phyloP scores from a whole-genome alignment of 2,888 invertebrate genomes.

The Troides helena region DNA sequence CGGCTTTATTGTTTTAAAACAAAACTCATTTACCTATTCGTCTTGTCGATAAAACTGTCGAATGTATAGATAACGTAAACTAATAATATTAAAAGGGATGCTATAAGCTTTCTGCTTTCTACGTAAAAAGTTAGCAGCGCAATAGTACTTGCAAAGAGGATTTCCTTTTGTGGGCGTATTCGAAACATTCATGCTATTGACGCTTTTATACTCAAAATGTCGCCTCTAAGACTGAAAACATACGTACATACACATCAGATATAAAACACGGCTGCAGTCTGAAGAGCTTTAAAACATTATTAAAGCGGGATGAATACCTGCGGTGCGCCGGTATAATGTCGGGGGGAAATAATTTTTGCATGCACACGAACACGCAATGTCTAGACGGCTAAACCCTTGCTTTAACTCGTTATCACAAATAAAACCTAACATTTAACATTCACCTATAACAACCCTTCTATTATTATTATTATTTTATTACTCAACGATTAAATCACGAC shows the following conservation, averaged over 20 bases:
- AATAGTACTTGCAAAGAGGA: neutral
- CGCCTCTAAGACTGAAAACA: neutral
- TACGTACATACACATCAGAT: neutral
- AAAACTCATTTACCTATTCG: neutral
- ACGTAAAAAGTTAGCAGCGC: neutral
- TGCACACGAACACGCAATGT: conserved; percentile 7
- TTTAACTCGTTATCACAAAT: neutral
- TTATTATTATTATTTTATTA: too few relatives aligned
- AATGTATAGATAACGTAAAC: neutral
- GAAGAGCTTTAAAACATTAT: conserved; percentile 3
- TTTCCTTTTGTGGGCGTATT: neutral
- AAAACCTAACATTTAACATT: neutral
- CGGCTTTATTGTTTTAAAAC: too few relatives aligned
- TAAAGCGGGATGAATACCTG: conserved; percentile 2
- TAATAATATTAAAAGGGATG: neutral
- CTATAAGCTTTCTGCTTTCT: neutral
- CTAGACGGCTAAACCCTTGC: conserved; percentile 17
- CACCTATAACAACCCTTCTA: neutral
- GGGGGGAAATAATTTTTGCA: conserved; percentile 3
- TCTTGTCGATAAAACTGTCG: neutral
- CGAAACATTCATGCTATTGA: neutral
- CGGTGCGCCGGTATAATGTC: neutral
- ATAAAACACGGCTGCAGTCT: neutral
- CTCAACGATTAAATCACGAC: too few relatives aligned
- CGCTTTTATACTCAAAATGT: neutral